A percentile compares a stretch with the other conserved stretches of the same genome.
Evolutionary conservation across 2,113 vertebrate species (phyloP).

Genomic region (Noctilio leporinus): DNA sequence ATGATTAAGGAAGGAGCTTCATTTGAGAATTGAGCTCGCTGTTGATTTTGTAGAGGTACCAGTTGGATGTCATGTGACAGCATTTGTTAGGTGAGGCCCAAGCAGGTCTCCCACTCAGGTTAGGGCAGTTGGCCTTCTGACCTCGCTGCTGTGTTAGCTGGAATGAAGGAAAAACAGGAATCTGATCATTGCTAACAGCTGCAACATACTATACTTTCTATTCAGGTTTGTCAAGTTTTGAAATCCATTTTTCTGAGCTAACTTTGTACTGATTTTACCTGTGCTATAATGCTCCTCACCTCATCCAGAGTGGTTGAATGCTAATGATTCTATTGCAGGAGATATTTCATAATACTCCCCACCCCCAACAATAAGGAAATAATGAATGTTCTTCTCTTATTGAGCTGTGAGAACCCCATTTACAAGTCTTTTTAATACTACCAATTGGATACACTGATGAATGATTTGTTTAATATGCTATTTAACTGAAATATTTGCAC

Average conservation of each 20-base stretch:
- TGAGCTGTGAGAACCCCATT: background rate
- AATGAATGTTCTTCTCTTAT: background rate
- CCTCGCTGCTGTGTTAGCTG: slow-evolving; percentile 23
- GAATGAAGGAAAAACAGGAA: background rate
- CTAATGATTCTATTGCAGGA: background rate
- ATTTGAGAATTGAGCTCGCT: background rate
- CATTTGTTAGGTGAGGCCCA: background rate
- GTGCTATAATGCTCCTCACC: background rate
- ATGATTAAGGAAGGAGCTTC: slow-evolving; percentile 30
- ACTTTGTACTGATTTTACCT: background rate
- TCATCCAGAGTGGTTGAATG: background rate
- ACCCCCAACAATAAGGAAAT: background rate
- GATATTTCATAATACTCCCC: background rate
- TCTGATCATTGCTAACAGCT: background rate
- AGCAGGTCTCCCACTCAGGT: background rate
- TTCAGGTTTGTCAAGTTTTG: background rate
- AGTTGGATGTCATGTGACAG: background rate
- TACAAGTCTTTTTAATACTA: slow-evolving; percentile 26
- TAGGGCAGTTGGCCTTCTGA: background rate
- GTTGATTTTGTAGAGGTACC: slow-evolving; percentile 30
- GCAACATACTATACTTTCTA: background rate
- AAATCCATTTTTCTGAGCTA: background rate
- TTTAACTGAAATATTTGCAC: slow-evolving; percentile 35
- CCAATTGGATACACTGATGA: background rate
- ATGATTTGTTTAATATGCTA: slow-evolving; percentile 8